These are phyloP conservation scores for Drosophila histrio DNA, from an alignment of 2,888 invertebrate genomes.

Conservation along the genomic window DNA sequence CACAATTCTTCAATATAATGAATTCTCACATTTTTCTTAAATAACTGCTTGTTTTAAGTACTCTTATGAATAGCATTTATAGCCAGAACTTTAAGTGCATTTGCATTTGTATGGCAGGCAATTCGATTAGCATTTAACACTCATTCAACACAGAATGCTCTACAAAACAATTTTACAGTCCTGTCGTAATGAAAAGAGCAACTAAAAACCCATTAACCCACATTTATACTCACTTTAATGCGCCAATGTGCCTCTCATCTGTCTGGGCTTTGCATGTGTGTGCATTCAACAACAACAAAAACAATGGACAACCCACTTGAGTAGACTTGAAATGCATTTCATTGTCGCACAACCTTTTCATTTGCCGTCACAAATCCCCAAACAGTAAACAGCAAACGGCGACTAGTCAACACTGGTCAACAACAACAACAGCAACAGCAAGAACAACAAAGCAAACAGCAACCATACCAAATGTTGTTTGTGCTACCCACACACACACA, in stretches of 20 bases:
- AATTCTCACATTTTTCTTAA: neutral
- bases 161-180: slow-evolving; percentile 3
- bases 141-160: neutral
- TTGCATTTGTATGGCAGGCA: slow-evolving; percentile 10
- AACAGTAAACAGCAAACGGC: slow-evolving; percentile 35
- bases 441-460: slow-evolving; percentile 16
- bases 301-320: slow-evolving; percentile 40
- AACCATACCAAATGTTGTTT: slow-evolving; percentile 63
- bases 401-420: slow-evolving; percentile 59
- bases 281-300: slow-evolving; percentile 28
- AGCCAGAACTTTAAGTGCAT: neutral
- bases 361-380: slow-evolving; percentile 62
- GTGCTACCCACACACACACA: slow-evolving; percentile 34
- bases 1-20: neutral
- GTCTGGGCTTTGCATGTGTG: slow-evolving; percentile 26
- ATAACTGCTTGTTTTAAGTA: neutral
- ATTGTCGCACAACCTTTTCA: slow-evolving; percentile 58
- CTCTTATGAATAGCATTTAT: slow-evolving; percentile 8
- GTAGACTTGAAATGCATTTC: slow-evolving; percentile 71
- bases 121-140: slow-evolving; percentile 61
- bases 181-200: slow-evolving; percentile 62
- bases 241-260: slow-evolving; percentile 50
- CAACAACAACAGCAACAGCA: slow-evolving; percentile 36
- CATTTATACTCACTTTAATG: slow-evolving; percentile 70
- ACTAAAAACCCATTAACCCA: slow-evolving; percentile 81